Percentiles rank a stretch among this genome's conserved stretches.
phyloP scores from a whole-genome alignment of 1,140 invertebrate species.

The Mya arenaria region DNA sequence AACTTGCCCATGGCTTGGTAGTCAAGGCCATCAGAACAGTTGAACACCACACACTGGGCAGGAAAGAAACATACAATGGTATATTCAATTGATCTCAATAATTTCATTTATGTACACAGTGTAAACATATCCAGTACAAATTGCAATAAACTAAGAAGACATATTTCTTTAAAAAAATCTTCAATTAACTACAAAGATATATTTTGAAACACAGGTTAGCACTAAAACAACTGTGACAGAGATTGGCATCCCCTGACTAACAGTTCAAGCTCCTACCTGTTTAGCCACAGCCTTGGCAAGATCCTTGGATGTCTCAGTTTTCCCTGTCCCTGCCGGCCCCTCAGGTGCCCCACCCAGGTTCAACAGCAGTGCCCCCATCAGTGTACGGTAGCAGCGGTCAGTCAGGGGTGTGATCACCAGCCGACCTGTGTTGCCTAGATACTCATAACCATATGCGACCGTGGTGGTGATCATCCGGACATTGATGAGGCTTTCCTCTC shows the following conservation, averaged over 20 bases:
- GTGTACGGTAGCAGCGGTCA: conserved; percentile 80
- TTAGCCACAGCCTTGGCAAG: conserved; percentile 82
- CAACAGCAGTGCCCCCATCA: conserved; percentile 81
- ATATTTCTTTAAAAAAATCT: neutral
- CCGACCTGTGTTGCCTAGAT: conserved; percentile 79
- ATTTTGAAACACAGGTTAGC: neutral
- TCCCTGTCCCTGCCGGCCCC: conserved; percentile 81
- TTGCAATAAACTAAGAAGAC: neutral
- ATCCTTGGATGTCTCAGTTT: conserved; percentile 82
- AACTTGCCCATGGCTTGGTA: conserved; percentile 82
- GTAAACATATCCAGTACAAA: neutral
- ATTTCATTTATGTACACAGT: neutral
- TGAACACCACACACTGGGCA: conserved; percentile 82
- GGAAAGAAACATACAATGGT: too few relatives aligned
- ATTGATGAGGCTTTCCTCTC: conserved; percentile 62
- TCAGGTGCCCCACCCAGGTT: conserved; percentile 82
- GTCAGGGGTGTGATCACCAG: conserved; percentile 81
- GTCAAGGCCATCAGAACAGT: conserved; percentile 81
- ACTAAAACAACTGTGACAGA: neutral
- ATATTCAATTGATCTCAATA: neutral
- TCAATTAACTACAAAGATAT: neutral
- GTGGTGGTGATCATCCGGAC: conserved; percentile 80
- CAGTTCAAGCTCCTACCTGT: conserved; percentile 68
- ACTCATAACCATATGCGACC: conserved; percentile 80
- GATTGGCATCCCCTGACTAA: neutral